These are phyloP conservation scores for Acronicta aceris DNA, from an alignment of 2,888 invertebrate species.

Conservation along the genomic window DNA sequence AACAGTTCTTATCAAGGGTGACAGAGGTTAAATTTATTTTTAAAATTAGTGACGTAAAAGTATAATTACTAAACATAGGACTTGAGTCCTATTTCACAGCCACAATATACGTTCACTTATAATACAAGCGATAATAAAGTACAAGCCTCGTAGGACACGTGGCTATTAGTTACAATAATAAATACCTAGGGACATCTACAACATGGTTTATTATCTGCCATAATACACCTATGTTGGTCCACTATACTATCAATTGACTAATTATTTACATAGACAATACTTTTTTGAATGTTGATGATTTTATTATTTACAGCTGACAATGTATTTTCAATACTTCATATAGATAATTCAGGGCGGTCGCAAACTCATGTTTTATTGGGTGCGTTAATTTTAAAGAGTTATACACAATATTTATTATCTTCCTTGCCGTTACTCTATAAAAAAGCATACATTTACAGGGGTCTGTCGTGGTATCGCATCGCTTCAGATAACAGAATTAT, in stretches of 20 bases:
- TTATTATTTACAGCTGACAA: conserved; percentile 64
- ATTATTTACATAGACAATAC: conserved; percentile 77
- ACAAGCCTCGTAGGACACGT: conserved; percentile 75
- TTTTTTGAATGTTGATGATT: conserved; percentile 60
- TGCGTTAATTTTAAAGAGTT: conserved; percentile 23
- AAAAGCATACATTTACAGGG: conserved; percentile 9
- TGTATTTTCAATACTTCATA: conserved; percentile 46
- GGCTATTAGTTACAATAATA: conserved; percentile 69
- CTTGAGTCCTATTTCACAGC: conserved; percentile 84
- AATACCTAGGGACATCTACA: conserved; percentile 74
- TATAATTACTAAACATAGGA: conserved; percentile 82
- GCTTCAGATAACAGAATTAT: conserved; percentile 6
- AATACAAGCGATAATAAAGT: conserved; percentile 82
- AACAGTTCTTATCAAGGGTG: conserved; percentile 55
- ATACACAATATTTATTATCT: conserved; percentile 4
- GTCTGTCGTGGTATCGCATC: conserved; percentile 5
- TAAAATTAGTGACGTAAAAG: conserved; percentile 86
- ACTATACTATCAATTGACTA: conserved; percentile 79
- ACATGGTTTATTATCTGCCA: conserved; percentile 60
- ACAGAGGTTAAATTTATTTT: conserved; percentile 65
- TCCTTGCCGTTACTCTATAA: conserved; percentile 2
- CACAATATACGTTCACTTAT: conserved; percentile 84
- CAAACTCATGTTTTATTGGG: conserved; percentile 11
- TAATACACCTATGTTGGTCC: conserved; percentile 70
- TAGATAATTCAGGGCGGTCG: conserved; percentile 5